Base-by-base conservation (phyloP, 2,113 vertebrate genomes). In the Motacilla alba region DNA sequence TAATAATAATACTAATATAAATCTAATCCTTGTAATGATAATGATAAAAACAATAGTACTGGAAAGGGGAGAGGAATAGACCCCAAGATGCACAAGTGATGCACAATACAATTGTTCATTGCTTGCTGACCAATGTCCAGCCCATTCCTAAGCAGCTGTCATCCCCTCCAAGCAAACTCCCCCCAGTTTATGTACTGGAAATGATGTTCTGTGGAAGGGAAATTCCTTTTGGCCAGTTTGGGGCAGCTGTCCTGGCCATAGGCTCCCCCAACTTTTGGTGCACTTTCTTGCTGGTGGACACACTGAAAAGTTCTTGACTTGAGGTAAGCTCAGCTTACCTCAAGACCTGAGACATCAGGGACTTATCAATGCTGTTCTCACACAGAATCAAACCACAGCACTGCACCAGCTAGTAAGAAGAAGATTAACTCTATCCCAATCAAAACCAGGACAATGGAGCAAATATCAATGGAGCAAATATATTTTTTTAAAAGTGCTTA, bases 201-300 rank as follows among this genome's bases (percentile, higher is more conserved):
- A 22, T 15, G 11, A 53, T n/a, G 39, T 60, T 67, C 16, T 46
- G 24, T 46, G 69, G 28, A 68, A 68, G 14, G 16, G 20, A 60
- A 56, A 67, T 24, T 24, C 23, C 39, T 13, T 74, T 39, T 60
- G 60, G 10, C 13, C 33, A n/a, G 15, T 74, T 59, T 28, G 33
- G 28, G 27, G 39, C 37, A 89, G 53, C 13, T 67, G 9, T 67
- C 39, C 46, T 52, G 52, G 52, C 13, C 28, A 24, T 28, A 28
- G 7, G 1, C 6, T 2, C 4, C 35, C 9, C 13, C 52, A 60
- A 19, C 4, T 39, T 74, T 67, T 46, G 47, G 53, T 68, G 27
- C 37, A 44, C 4, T 17, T 64, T 35, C 26, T 73, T 1, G 0
- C 39, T 46, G 53, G 28, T 0, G 2, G 53, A 75, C 28, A 67